phyloP scores from a whole-genome alignment of 1,140 invertebrate genomes.

The Venturia canescens region DNA sequence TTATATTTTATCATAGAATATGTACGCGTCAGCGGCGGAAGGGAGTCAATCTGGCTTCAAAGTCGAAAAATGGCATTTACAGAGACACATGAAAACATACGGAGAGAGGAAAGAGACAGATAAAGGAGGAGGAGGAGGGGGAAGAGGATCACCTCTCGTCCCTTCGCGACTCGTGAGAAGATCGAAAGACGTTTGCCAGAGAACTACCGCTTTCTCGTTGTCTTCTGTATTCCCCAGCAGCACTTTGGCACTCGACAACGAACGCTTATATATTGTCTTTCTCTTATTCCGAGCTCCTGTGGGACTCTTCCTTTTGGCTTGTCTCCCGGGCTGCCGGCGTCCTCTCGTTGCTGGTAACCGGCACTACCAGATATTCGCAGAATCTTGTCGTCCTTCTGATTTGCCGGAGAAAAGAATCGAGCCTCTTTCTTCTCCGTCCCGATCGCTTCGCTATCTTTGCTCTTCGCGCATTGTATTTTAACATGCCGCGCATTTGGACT shows the following conservation, averaged over 20 bases:
- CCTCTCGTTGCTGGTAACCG: slow-evolving; percentile 34
- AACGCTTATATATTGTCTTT: neutral
- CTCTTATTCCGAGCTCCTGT: slow-evolving; percentile 14
- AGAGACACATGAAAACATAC: neutral
- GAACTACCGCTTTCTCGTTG: slow-evolving; percentile 1
- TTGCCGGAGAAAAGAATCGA: slow-evolving; percentile 23
- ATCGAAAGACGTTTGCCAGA: slow-evolving; percentile 13
- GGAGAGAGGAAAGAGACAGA: neutral
- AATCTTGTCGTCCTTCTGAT: slow-evolving; percentile 44
- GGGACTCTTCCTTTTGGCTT: neutral
- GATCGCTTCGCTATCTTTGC: neutral
- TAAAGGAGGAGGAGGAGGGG: neutral
- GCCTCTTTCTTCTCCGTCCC: neutral
- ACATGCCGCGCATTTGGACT: slow-evolving; percentile 36
- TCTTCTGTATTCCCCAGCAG: neutral
- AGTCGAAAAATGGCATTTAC: neutral
- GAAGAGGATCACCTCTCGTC: slow-evolving; percentile 10
- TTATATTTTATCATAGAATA: neutral
- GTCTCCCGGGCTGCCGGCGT: slow-evolving; percentile 17
- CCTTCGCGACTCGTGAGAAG: slow-evolving; percentile 11
- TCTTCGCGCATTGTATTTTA: slow-evolving; percentile 35
- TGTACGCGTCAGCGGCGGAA: neutral
- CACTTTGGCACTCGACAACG: neutral
- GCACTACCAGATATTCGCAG: slow-evolving; percentile 43
- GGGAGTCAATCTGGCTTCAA: neutral